A percentile compares a stretch with the other conserved stretches of the same genome.
Evolutionary conservation across 2,797 vertebrate species (phyloP).

Genomic region (Anguilla marmorata): DNA sequence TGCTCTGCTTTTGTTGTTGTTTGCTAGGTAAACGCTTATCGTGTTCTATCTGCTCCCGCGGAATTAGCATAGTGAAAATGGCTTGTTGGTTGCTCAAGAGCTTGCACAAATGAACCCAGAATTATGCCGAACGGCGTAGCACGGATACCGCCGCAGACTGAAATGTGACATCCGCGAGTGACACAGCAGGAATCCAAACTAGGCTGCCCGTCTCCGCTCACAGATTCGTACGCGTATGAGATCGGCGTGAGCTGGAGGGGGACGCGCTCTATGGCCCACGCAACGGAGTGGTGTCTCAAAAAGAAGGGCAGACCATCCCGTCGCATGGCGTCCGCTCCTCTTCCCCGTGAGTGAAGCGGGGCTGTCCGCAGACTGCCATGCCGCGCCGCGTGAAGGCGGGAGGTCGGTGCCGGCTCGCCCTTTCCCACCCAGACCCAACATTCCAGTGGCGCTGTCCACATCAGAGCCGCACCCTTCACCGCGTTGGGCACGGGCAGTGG

Average conservation of each 20-base stretch:
- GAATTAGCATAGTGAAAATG: conserved; percentile 48
- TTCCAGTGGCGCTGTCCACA: conserved; percentile 39
- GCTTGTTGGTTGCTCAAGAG: conserved; percentile 43
- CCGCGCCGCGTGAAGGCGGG: conserved; percentile 30
- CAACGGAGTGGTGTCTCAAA: not conserved
- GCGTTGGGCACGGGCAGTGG: not conserved
- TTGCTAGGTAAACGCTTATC: conserved; percentile 55
- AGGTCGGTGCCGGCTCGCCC: conserved; percentile 38
- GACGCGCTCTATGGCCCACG: not conserved
- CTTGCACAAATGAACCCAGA: conserved; percentile 32
- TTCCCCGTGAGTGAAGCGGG: not conserved
- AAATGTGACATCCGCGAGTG: conserved; percentile 12
- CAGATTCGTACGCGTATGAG: not conserved
- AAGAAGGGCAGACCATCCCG: not conserved
- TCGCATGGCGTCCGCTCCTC: conserved; percentile 4
- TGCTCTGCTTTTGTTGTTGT: conserved; percentile 46
- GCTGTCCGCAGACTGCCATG: conserved; percentile 22
- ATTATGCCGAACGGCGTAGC: not conserved
- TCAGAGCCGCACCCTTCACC: not conserved
- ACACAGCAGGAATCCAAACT: conserved; percentile 8
- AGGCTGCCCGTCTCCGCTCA: not conserved
- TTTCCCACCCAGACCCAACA: conserved; percentile 51
- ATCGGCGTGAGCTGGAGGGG: not conserved
- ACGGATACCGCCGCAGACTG: not conserved
- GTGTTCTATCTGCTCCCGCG: conserved; percentile 49